Base-by-base conservation (phyloP, 2,797 vertebrate genomes). In the Neopelma chrysocephalum region DNA sequence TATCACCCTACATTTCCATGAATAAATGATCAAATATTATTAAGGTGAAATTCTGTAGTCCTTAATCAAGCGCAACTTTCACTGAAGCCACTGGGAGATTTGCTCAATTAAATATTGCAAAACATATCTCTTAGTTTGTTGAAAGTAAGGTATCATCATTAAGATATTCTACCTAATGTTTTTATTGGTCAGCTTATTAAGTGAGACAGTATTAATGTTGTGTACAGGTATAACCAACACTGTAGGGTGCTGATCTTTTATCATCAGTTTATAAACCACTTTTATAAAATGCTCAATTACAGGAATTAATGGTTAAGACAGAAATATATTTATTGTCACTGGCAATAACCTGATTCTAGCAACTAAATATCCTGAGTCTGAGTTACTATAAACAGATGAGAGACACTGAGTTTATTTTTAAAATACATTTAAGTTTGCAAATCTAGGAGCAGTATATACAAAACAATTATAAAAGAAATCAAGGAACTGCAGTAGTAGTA, bases 1-100 rank as follows among this genome's bases (percentile, higher is more conserved):
- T 96, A 97, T 96, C 94, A 88, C 65, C 94, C 83, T 89, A 87
- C 68, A 95, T 96, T 97, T 97, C 95, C 93, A 96, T 88, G 92
- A 86, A 93, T 93, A 97, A 98, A 97, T 96, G 86, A 96, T 97
- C 96, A 97, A 98, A 97, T 97, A 97, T 97, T 95, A 95, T 96
- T 95, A 95, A 89, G 85, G 72, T 10, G 10, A 93, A 94, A 95
- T 94, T 92, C 87, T 48, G 87, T 94, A 89, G 75, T 94, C 83
- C 82, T 96, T 97, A 95, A 96, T 96, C 96, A 92, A 96, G 92
- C 38, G 75, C 88, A 96, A 90, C 77, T 87, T 94, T 92, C 69
- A 91, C 60, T 66, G 84, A 94, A 96, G 86, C 81, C 84, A 89
- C 54, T 76, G 90, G 87, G 77, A 92, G 86, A 90, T 93, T 91